Evolutionary conservation across 2,888 invertebrate species (phyloP), one percentile per base, ranked within the genome.

Genomic region (Dascillus cervinus): DNA sequence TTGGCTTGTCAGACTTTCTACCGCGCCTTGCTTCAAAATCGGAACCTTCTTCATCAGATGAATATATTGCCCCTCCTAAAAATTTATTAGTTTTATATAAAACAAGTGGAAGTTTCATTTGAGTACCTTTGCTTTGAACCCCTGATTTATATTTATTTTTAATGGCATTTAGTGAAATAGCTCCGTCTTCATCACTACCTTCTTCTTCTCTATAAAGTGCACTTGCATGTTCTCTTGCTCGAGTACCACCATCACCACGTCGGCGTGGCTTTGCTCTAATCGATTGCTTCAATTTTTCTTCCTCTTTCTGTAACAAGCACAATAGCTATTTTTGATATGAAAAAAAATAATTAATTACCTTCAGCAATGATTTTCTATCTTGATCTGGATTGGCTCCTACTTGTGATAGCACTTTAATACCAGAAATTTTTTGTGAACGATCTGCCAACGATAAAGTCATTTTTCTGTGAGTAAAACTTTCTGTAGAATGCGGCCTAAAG

Each of bases 401-500:
- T 63, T 89, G 90, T 1, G 94, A 91, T 47, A 98, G 69, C 32
- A 98, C 91, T 68, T 96, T 95, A 54, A 98, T 96, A 28, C 92
- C 91, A 1, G 86, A 82, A 0, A 91, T 87, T 66, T 95, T 95
- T 28, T 88, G 82, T 22, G 91, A 87, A 29, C 95, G 75, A 66
- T 98, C 97, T 0, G 97, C 97, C 47, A 97, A 71, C 0, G 95
- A 96, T 66, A 97, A 75, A 0, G 97, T 98, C 87, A 98, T 96
- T 75, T 98, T 98, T 47, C 95, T 79, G 64, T 98, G 97, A 0
- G 98, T 98, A 67, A 96, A 94, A 11, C 96, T 96, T 60, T 98
- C 97, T 0, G 97, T 98, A 1, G 97, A 97, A 62, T 96, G 95
- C 0, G 98, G 98, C 22, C 97, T 75, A 81, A 98, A 98, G 2